phyloP scores from a whole-genome alignment of 2,888 invertebrate genomes.

The Calephelis perditalis region DNA sequence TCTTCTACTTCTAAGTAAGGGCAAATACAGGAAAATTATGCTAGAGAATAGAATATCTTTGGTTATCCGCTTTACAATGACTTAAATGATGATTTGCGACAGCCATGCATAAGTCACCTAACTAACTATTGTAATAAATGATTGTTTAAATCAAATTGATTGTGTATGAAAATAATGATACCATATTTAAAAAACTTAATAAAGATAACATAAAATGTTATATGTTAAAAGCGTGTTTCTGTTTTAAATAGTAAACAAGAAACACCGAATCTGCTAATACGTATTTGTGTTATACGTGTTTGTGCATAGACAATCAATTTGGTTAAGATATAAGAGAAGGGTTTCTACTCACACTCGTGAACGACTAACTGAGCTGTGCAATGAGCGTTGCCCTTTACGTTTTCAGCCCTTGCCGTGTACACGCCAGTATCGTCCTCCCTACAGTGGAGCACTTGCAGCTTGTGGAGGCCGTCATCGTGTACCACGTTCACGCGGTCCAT shows the following conservation, averaged over 20 bases:
- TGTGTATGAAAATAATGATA: neutral
- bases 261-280: too few species aligned
- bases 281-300: too few species aligned
- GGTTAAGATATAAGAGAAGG: neutral
- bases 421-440: slow-evolving; percentile 89
- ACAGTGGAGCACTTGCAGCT: slow-evolving; percentile 86
- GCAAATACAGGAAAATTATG: slow-evolving; percentile 62
- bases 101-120: slow-evolving; percentile 45
- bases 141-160: slow-evolving; percentile 20
- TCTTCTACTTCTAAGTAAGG: slow-evolving; percentile 21
- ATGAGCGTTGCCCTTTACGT: slow-evolving; percentile 86
- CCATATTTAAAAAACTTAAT: too few species aligned
- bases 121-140: slow-evolving; percentile 19
- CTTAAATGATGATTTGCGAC: slow-evolving; percentile 61
- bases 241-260: too few species aligned
- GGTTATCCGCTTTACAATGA: slow-evolving; percentile 71
- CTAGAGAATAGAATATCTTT: slow-evolving; percentile 38
- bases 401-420: slow-evolving; percentile 93
- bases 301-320: too few species aligned
- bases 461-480: slow-evolving; percentile 78
- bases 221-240: too few species aligned
- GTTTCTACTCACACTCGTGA: slow-evolving; percentile 83
- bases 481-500: slow-evolving; percentile 85
- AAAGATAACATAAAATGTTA: too few species aligned
- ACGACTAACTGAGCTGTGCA: slow-evolving; percentile 93